Evolutionary conservation across 2,797 vertebrate genomes (phyloP).

Genomic region (Phataginus tetradactyla): DNA sequence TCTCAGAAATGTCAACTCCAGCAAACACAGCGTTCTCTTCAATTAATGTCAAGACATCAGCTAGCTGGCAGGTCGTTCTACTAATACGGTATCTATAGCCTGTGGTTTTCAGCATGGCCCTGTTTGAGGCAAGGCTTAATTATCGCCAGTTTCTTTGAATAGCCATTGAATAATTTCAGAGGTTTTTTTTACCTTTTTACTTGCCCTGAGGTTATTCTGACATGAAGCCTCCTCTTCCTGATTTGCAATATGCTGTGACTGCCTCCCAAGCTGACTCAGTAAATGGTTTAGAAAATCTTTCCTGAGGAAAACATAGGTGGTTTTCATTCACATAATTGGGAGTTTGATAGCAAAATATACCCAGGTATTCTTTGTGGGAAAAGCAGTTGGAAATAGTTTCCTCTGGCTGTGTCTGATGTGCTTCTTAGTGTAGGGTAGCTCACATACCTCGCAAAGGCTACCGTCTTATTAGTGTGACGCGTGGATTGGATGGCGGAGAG

Average conservation of each 20-base stretch:
- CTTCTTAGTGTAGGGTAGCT: neutral
- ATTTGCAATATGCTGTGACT: neutral
- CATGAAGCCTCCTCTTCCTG: neutral
- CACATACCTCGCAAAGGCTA: neutral
- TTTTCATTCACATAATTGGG: neutral
- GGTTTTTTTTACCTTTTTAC: slow-evolving; percentile 2
- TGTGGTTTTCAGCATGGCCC: neutral
- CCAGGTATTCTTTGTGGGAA: neutral
- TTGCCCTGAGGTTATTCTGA: slow-evolving; percentile 42
- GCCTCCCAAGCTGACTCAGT: neutral
- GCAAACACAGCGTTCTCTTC: slow-evolving; percentile 43
- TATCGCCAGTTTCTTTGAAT: slow-evolving; percentile 22
- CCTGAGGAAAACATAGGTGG: neutral
- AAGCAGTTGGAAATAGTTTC: neutral
- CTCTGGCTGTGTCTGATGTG: neutral
- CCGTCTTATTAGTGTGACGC: neutral
- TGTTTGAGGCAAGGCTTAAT: slow-evolving; percentile 55
- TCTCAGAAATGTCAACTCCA: slow-evolving; percentile 35
- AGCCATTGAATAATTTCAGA: slow-evolving; percentile 54
- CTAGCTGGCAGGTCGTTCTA: neutral
- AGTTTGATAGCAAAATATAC: neutral
- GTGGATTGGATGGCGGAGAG: neutral
- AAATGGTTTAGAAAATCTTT: slow-evolving; percentile 7
- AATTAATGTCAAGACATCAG: slow-evolving; percentile 52
- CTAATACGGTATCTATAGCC: neutral